Evolutionary conservation across 2,113 vertebrate species (phyloP).

Genomic region (Erinaceus europaeus): DNA sequence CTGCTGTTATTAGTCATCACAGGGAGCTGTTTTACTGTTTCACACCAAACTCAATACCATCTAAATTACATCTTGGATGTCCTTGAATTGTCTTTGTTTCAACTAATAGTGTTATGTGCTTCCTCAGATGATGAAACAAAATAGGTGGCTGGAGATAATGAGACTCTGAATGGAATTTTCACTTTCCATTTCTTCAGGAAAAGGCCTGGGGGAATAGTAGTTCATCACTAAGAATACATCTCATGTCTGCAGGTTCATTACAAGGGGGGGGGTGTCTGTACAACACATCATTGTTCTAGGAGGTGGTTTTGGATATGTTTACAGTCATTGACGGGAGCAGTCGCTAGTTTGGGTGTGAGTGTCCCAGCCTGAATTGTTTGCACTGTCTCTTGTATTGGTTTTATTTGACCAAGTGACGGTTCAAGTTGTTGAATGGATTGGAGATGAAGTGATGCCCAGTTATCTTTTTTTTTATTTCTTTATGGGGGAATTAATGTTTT

Average conservation of each 20-base stretch:
- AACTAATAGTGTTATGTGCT: background rate
- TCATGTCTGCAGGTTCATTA: background rate
- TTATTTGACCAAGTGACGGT: slow-evolving; percentile 35
- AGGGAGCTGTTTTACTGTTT: slow-evolving; percentile 32
- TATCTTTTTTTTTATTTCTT: too few relatives aligned
- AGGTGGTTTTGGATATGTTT: background rate
- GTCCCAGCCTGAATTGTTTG: too few relatives aligned
- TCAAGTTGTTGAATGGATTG: slow-evolving; percentile 33
- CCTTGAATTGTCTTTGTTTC: slow-evolving; percentile 27
- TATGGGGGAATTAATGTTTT: too few relatives aligned
- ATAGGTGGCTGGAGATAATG: slow-evolving; percentile 28
- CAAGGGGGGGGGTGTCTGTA: background rate
- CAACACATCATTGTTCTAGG: background rate
- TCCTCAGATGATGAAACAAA: slow-evolving; percentile 23
- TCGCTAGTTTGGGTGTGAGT: background rate
- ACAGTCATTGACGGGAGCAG: background rate
- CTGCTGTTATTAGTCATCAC: background rate
- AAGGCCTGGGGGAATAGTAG: background rate
- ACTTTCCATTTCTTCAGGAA: slow-evolving; percentile 10
- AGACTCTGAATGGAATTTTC: slow-evolving; percentile 36
- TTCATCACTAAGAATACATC: background rate
- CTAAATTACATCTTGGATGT: slow-evolving; percentile 36
- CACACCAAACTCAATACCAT: background rate
- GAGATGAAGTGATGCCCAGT: background rate
- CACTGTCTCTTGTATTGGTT: slow-evolving; percentile 7